Conservation (phyloP, 2,797 vertebrate species). For the Sebastes kiyomatsui region DNA sequence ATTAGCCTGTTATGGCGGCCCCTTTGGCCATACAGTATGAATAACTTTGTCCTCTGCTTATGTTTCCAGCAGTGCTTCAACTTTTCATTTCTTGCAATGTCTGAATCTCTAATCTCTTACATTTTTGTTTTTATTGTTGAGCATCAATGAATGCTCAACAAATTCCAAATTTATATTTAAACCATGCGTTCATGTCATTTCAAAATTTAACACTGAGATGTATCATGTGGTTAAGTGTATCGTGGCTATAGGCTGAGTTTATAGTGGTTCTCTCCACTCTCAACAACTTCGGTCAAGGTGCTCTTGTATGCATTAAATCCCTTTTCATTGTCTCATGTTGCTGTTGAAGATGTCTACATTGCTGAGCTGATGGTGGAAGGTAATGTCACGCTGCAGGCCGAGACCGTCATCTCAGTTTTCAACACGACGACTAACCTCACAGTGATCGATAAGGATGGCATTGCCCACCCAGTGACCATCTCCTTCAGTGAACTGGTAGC, state of each 20-base stretch:
- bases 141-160: not conserved
- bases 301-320: not conserved
- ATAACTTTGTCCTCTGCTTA: too few species aligned
- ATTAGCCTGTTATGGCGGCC: too few species aligned
- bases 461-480: fast-evolving
- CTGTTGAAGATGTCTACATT: constrained; percentile 15
- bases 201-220: not conserved
- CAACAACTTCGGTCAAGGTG: not conserved
- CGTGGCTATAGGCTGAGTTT: not conserved
- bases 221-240: not conserved
- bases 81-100: not conserved
- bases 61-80: too few species aligned
- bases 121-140: not conserved
- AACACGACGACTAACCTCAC: fast-evolving
- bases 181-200: not conserved
- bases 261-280: not conserved
- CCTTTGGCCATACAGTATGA: too few species aligned
- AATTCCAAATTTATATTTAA: not conserved
- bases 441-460: fast-evolving
- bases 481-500: not conserved
- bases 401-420: constrained; percentile 18
- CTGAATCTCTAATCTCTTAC: not conserved
- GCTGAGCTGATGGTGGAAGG: constrained; percentile 65
- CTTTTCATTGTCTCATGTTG: not conserved
- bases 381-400: constrained; percentile 32